A percentile compares a stretch with the other conserved stretches of the same genome.
Evolutionary conservation across 1,140 invertebrate genomes (phyloP).

Genomic region (Agraylea sexmaculata): DNA sequence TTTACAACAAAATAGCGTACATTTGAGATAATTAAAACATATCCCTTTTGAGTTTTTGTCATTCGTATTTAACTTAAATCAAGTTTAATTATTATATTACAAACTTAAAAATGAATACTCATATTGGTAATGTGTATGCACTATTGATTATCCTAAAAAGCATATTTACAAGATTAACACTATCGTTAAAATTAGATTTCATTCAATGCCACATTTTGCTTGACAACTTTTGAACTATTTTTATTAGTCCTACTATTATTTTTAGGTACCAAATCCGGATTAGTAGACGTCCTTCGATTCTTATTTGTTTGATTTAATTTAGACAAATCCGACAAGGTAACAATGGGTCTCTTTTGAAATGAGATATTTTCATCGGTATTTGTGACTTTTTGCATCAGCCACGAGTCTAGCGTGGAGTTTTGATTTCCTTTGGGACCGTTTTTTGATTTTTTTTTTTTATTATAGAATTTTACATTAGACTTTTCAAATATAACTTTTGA

Average conservation of each 20-base stretch:
- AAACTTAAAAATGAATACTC: conserved; percentile 16
- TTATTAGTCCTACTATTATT: conserved; percentile 19
- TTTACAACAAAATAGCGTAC: conserved; percentile 2
- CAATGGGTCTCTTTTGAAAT: conserved; percentile 15
- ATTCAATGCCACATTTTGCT: conserved; percentile 18
- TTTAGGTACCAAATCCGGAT: conserved; percentile 15
- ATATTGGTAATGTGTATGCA: conserved; percentile 4
- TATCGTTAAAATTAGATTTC: conserved; percentile 13
- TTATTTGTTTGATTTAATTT: conserved; percentile 42
- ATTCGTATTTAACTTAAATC: conserved; percentile 1
- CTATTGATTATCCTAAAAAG: no score
- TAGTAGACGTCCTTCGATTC: conserved; percentile 33
- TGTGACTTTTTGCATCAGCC: conserved; percentile 12
- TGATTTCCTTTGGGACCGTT: conserved; percentile 13
- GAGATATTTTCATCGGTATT: conserved; percentile 4
- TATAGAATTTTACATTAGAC: no score
- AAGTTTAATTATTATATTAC: conserved; percentile 10
- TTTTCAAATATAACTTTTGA: conserved; percentile 9
- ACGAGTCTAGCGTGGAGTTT: conserved; percentile 19
- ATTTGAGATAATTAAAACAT: conserved; percentile 18
- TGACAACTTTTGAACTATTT: conserved; percentile 20
- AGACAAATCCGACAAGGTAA: conserved; percentile 21
- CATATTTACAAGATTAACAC: conserved; percentile 19
- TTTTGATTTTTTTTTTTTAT: conserved; percentile 13
- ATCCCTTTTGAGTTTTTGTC: conserved; percentile 16